Evolutionary conservation across 1,140 invertebrate genomes (phyloP), one percentile per base, ranked within the genome.

Genomic region (Drosophila ironensis): DNA sequence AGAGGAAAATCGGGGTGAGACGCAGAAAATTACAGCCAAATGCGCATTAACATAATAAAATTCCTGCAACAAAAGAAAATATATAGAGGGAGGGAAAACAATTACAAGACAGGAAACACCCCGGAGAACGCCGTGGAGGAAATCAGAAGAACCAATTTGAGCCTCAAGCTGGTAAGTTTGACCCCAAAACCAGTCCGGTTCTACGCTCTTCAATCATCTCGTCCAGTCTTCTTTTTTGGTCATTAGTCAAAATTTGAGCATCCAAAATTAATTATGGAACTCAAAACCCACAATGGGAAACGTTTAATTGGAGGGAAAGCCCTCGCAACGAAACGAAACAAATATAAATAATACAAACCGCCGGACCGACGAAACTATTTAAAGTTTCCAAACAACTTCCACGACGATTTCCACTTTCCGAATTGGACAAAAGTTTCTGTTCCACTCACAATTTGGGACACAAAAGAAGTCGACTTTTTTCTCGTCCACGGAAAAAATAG

Each of bases 231-330:
- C 35, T 57, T 57, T 50, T 33, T 59, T 69, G 77, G 56, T 82
- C 77, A 82, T 82, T 82, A 82, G 78, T 81, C 76, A 82, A 81
- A 81, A 72, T 71, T 75, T 67, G 72, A 72, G 60, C 61, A 76
- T 73, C 72, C 25, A 78, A 17, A 72, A 72, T 72, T 54, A 72
- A 72, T 72, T 71, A 68, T 67, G 66, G 37, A 68, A 67, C 22
- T 38, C 66, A 47, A 40, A 52, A 38, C 42, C 48, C 68, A 82
- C 73, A 82, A 82, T 82, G 69, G 74, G 70, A 70, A 70, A 44
- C 67, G 66, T 70, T 77, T 82, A 84, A 84, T 84, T 78, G 78
- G 53, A 69, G 69, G 78, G 74, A 82, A 84, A 84, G 77, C 77
- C 69, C 74, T 66, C 14, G 24, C 25, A 57, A 42, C 37, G 35